Evolutionary conservation across 2,113 vertebrate genomes (phyloP).

Genomic region (Salvelinus namaycush): DNA sequence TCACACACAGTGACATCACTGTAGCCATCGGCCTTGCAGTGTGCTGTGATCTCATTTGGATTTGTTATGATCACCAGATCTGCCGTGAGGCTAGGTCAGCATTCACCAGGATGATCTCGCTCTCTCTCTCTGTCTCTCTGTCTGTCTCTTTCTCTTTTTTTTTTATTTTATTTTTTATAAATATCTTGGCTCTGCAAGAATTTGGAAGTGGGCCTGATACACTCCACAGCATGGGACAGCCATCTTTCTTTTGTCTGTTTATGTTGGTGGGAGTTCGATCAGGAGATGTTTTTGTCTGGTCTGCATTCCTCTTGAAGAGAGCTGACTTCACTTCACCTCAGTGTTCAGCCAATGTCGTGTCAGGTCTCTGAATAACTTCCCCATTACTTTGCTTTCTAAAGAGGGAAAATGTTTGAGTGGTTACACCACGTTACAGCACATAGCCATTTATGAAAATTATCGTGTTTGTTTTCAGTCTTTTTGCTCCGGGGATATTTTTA

Average conservation of each 20-base stretch:
- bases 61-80: constrained; percentile 21
- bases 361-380: neutral
- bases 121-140: neutral
- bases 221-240: too few species aligned
- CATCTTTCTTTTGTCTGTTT: too few species aligned
- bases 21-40: neutral
- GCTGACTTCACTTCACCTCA: too few species aligned
- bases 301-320: too few species aligned
- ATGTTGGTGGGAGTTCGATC: too few species aligned
- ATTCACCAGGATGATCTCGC: neutral
- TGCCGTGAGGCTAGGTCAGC: constrained; percentile 32
- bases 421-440: too few species aligned
- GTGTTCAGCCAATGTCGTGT: neutral
- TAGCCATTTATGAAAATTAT: too few species aligned
- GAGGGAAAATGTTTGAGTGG: too few species aligned
- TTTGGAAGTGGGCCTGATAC: neutral
- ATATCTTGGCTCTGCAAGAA: neutral
- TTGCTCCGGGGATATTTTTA: too few species aligned
- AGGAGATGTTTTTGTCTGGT: too few species aligned
- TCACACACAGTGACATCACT: neutral
- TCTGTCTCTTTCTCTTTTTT: neutral
- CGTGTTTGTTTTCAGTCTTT: too few species aligned
- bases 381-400: neutral
- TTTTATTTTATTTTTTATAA: too few species aligned
- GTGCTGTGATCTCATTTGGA: constrained; percentile 38